These are phyloP conservation scores for Girardia tigrina DNA, from an alignment of 2,888 invertebrate genomes.

Conservation along the genomic window DNA sequence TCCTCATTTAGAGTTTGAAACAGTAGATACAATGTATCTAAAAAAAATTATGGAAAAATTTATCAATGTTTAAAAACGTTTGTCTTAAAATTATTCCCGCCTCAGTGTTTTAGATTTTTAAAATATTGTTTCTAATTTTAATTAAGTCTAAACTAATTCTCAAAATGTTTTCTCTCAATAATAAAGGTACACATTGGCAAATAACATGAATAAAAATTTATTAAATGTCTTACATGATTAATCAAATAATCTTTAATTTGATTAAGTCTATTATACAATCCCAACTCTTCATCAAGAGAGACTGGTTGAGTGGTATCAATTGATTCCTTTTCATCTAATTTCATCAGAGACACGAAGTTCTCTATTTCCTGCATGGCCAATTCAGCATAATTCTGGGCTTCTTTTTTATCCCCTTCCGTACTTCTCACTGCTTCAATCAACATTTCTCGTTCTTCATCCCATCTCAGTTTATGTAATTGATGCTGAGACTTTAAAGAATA, in stretches of 20 bases:
- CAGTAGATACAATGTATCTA: too few relatives aligned
- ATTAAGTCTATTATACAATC: not conserved
- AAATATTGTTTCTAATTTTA: too few relatives aligned
- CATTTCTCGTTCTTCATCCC: constrained; percentile 19
- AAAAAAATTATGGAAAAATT: too few relatives aligned
- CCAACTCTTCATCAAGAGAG: not conserved
- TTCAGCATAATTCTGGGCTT: not conserved
- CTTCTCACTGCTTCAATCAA: not conserved
- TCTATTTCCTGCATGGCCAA: not conserved
- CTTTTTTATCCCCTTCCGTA: not conserved
- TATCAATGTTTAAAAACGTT: too few relatives aligned
- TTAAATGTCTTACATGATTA: not conserved
- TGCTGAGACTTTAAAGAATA: not conserved
- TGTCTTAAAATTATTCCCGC: too few relatives aligned
- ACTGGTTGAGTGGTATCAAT: not conserved
- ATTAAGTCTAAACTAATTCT: too few relatives aligned
- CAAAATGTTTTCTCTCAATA: too few relatives aligned
- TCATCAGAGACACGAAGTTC: not conserved
- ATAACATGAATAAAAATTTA: too few relatives aligned
- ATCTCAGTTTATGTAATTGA: not conserved
- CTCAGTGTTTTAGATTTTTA: too few relatives aligned
- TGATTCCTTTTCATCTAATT: not conserved
- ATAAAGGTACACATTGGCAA: too few relatives aligned
- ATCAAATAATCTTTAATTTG: not conserved
- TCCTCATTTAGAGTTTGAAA: too few relatives aligned